Percentiles rank a stretch among this genome's conserved stretches.
phyloP scores from a whole-genome alignment of 2,888 invertebrate genomes.

The Mantis religiosa region DNA sequence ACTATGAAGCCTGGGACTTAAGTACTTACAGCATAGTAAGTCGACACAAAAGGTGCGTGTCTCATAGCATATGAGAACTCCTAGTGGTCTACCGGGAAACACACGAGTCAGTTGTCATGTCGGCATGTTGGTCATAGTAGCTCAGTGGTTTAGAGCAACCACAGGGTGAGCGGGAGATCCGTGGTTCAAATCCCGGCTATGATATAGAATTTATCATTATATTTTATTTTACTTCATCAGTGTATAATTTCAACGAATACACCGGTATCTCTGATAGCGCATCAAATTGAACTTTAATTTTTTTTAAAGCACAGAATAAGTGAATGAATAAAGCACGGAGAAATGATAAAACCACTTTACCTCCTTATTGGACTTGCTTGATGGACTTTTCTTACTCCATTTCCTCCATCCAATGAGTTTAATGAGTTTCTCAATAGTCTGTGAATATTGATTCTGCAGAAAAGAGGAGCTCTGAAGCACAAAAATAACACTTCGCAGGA shows the following conservation, averaged over 20 bases:
- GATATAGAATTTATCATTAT: no score
- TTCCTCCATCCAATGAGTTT: not conserved
- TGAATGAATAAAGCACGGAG: not conserved
- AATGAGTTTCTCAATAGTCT: not conserved
- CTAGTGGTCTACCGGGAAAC: no score
- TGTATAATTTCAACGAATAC: not conserved
- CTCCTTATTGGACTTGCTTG: not conserved
- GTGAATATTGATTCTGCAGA: not conserved
- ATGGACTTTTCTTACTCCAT: not conserved
- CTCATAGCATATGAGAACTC: no score
- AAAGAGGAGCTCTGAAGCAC: not conserved
- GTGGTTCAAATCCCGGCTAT: no score
- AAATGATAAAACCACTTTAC: not conserved
- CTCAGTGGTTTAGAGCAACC: no score
- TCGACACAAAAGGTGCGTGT: no score
- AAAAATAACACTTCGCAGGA: not conserved
- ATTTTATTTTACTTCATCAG: not conserved
- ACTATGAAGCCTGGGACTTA: no score
- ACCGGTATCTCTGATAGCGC: not conserved
- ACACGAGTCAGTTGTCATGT: no score
- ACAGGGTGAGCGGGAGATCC: no score
- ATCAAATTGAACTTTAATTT: not conserved
- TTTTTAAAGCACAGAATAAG: not conserved
- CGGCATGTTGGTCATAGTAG: no score
- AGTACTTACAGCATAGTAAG: no score